These are phyloP conservation scores for Phalacrocorax pelagicus DNA, from an alignment of 2,113 vertebrate species.

Conservation along the genomic window DNA sequence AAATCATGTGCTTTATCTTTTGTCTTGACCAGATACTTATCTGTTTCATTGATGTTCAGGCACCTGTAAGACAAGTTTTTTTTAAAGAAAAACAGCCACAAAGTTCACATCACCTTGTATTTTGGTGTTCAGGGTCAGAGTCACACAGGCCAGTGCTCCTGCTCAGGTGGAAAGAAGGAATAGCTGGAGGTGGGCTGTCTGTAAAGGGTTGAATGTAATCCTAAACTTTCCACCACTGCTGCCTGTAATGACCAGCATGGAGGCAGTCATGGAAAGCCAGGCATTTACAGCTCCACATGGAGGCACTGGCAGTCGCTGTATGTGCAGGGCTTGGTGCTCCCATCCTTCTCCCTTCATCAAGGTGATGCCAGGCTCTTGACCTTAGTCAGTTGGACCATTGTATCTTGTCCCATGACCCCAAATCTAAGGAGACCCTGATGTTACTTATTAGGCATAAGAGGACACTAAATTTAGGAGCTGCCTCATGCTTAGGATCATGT, in stretches of 20 bases:
- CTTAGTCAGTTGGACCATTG: neutral
- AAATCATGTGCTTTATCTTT: neutral
- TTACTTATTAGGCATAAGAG: neutral
- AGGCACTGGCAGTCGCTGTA: neutral
- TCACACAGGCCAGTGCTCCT: neutral
- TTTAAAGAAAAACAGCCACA: neutral
- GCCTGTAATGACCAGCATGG: neutral
- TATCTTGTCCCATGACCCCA: neutral
- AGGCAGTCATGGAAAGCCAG: neutral
- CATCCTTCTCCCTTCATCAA: neutral
- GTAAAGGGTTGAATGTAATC: neutral
- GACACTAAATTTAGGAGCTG: neutral
- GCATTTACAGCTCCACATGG: neutral
- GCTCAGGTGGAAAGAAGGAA: neutral
- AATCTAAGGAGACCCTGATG: neutral
- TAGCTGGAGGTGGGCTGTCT: neutral
- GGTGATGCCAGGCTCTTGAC: neutral
- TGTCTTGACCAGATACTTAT: neutral
- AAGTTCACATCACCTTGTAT: neutral
- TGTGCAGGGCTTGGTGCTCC: neutral
- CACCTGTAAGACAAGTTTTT: neutral
- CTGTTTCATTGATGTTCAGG: neutral
- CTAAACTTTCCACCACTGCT: accelerated
- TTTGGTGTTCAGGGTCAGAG: neutral
- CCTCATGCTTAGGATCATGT: neutral